phyloP scores from a whole-genome alignment of 2,888 invertebrate species.

The Leistus spinibarbis region DNA sequence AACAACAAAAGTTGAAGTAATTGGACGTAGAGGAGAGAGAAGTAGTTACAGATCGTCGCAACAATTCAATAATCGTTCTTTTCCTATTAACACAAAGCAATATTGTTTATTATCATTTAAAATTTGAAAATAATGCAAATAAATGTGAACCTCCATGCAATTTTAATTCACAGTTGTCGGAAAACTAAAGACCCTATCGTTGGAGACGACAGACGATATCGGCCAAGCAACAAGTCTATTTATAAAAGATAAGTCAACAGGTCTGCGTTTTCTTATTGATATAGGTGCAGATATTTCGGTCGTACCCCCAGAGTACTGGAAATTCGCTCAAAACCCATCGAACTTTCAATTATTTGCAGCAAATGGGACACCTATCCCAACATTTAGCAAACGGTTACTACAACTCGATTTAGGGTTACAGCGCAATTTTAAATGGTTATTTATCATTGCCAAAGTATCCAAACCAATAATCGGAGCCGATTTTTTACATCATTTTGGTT shows the following conservation, averaged over 20 bases:
- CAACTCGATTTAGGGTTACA: conserved; percentile 45
- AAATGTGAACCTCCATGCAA: too few relatives aligned
- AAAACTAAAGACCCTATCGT: conserved; percentile 11
- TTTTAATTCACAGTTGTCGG: conserved; percentile 3
- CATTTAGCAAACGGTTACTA: not conserved
- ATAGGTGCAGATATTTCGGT: not conserved
- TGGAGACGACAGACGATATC: not conserved
- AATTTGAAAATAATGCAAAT: too few relatives aligned
- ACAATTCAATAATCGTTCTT: too few relatives aligned
- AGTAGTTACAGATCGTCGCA: too few relatives aligned
- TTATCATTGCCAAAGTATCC: conserved; percentile 47
- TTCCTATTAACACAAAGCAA: too few relatives aligned
- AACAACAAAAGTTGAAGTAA: too few relatives aligned
- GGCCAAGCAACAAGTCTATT: not conserved
- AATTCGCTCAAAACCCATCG: not conserved
- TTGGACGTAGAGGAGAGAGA: too few relatives aligned
- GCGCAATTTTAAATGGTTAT: conserved; percentile 44
- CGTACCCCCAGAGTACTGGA: not conserved
- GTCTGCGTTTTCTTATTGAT: not conserved
- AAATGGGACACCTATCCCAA: conserved; percentile 1
- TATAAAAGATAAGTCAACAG: too few relatives aligned
- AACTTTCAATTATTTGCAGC: not conserved
- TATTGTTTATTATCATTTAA: too few relatives aligned
- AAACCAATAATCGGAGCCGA: conserved; percentile 50
- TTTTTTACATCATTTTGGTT: conserved; percentile 46